These are phyloP conservation scores for Drosophila melanosoma DNA, from an alignment of 2,888 invertebrate genomes.

Conservation along the genomic window DNA sequence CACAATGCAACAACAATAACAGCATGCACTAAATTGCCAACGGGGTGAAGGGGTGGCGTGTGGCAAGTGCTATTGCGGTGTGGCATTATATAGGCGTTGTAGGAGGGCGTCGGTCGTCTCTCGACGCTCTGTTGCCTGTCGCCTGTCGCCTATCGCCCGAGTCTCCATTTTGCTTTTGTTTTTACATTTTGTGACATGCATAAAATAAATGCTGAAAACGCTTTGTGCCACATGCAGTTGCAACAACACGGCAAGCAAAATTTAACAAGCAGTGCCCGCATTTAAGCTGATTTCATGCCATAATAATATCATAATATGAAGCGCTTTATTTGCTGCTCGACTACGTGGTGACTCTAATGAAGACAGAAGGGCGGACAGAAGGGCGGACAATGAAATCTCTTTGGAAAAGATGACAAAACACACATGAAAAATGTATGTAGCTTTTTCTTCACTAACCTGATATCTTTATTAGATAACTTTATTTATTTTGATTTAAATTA, in stretches of 20 bases:
- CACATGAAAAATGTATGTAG: slow-evolving; percentile 4
- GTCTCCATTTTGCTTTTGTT: slow-evolving; percentile 30
- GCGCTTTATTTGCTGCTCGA: slow-evolving; percentile 47
- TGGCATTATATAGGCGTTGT: slow-evolving; percentile 35
- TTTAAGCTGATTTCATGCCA: slow-evolving; percentile 63
- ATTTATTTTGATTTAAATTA: background rate
- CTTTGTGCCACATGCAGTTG: slow-evolving; percentile 49
- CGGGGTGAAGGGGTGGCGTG: slow-evolving; percentile 1
- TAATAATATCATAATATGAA: slow-evolving; percentile 49
- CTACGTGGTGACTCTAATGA: slow-evolving; percentile 43
- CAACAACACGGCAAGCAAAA: slow-evolving; percentile 50
- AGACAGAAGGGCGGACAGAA: slow-evolving; percentile 5
- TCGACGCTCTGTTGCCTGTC: slow-evolving; percentile 28
- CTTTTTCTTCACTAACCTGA: background rate
- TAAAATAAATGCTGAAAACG: slow-evolving; percentile 60
- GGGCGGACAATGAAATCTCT: slow-evolving; percentile 6
- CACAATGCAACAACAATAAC: slow-evolving; percentile 40
- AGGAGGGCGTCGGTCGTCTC: slow-evolving; percentile 30
- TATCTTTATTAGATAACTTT: too few relatives aligned
- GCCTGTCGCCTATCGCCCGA: slow-evolving; percentile 16
- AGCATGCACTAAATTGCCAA: slow-evolving; percentile 2
- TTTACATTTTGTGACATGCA: slow-evolving; percentile 53
- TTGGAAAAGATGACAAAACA: background rate
- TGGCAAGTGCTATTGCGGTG: slow-evolving; percentile 39
- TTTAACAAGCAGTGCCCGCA: slow-evolving; percentile 41